These are phyloP conservation scores for Cricetomys ansorgei DNA, from an alignment of 2,113 vertebrate genomes.

Conservation along the genomic window DNA sequence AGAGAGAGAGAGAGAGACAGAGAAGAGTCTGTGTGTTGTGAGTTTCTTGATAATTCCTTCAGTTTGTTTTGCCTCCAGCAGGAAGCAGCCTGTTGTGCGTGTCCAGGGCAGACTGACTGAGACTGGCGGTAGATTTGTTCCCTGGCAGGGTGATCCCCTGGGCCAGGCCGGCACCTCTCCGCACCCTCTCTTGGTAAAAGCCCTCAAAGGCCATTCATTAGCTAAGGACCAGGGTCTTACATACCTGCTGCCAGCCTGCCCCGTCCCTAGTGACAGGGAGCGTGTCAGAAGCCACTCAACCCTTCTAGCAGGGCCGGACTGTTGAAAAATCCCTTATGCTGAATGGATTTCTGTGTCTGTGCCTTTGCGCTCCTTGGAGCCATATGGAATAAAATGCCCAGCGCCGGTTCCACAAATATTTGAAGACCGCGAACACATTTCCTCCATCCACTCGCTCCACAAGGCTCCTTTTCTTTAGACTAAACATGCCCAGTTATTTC, in stretches of 20 bases:
- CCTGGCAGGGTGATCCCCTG: neutral
- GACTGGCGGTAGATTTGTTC: neutral
- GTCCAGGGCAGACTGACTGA: neutral
- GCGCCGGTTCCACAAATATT: slow-evolving; percentile 81
- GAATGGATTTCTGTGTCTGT: slow-evolving; percentile 74
- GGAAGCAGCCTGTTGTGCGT: neutral
- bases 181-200: slow-evolving; percentile 1
- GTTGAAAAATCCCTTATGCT: slow-evolving; percentile 74
- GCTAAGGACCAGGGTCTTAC: neutral
- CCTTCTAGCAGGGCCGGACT: neutral
- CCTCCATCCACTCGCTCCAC: slow-evolving; percentile 71
- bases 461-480: slow-evolving; percentile 79
- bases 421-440: slow-evolving; percentile 76
- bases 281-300: neutral
- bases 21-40: too few species aligned
- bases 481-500: slow-evolving; percentile 62
- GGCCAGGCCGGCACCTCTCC: neutral
- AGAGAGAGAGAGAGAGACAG: neutral
- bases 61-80: neutral
- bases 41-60: neutral
- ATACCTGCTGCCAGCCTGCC: neutral
- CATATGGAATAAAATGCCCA: slow-evolving; percentile 70
- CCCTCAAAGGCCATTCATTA: slow-evolving; percentile 21
- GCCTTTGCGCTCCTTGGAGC: slow-evolving; percentile 55
- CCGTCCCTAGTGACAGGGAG: neutral